Evolutionary conservation across 2,888 invertebrate species (phyloP).

Genomic region (Melangyna quadrimaculata): DNA sequence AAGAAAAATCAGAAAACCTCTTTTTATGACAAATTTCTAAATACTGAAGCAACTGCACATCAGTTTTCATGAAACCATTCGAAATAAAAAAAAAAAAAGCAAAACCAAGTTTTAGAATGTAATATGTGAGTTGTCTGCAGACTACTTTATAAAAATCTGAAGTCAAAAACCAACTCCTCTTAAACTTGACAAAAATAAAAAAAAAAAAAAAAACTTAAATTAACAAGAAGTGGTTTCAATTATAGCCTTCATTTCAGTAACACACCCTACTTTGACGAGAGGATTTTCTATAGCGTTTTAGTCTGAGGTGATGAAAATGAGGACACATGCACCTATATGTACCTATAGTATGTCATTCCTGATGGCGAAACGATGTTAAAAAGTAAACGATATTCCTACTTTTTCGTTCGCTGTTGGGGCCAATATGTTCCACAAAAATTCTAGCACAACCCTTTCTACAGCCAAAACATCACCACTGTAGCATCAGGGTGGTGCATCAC

Average conservation of each 20-base stretch:
- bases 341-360: constrained; percentile 9
- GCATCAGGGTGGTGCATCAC: background rate
- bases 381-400: constrained; percentile 37
- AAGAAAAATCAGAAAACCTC: no score
- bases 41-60: no score
- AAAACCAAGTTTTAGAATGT: no score
- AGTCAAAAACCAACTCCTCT: no score
- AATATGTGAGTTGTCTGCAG: no score
- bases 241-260: background rate
- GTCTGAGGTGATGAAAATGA: constrained; percentile 35
- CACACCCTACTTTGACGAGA: background rate
- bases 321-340: no score
- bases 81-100: no score
- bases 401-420: background rate
- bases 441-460: constrained; percentile 22
- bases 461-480: background rate
- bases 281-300: background rate
- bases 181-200: no score
- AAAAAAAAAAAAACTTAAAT: no score
- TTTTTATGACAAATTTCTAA: no score
- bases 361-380: constrained; percentile 2
- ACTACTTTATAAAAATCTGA: no score
- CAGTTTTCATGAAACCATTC: no score
- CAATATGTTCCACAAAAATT: constrained; percentile 38
- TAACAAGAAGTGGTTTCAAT: background rate